Evolutionary conservation across 2,888 invertebrate species (phyloP), one percentile per base, ranked within the genome.

Genomic region (Calephelis perditalis): DNA sequence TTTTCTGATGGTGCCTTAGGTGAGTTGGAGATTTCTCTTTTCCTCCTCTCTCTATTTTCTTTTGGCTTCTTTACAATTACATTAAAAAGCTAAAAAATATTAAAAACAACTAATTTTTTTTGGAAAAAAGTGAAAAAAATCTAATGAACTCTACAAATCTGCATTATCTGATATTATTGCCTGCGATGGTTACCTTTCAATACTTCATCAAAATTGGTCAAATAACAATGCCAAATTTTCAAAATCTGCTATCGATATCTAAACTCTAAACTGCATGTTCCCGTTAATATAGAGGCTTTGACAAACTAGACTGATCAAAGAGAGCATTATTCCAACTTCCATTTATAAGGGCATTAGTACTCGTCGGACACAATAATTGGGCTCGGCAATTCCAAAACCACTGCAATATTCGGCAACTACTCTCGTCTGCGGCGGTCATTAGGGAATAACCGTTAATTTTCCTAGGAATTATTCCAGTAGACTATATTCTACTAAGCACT

Each of bases 281-380:
- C 52, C 36, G 35, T 35, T 54, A 36, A 54, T 36, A 36, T 11
- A 36, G 36, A 36, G 36, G 52, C 52, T 54, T 54, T 54, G 36
- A 54, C 35, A 54, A 36, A 54, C 52, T 54, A 54, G 36, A 36
- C 52, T 54, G 52, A 54, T 54, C 52, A 54, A 52, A 52, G 52
- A 54, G 36, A 35, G 36, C 35, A 54, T 54, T 54, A 54, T 54
- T 54, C 52, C 52, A 10, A 35, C 35, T 54, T 54, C 52, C 52
- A 36, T 54, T 54, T 54, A 54, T 54, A 54, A 54, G 52, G 52
- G 52, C 52, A 54, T 54, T 54, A 54, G 52, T 35, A 54, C 52
- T 54, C 52, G 52, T 54, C 36, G 11, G 52, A 54, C 52, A 35
- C 52, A 52, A 52, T 52, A 26, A 52, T n/a, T 52, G 52, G 52